Evolutionary conservation across 2,888 invertebrate genomes (phyloP).

Genomic region (Dicroscelio sp.): DNA sequence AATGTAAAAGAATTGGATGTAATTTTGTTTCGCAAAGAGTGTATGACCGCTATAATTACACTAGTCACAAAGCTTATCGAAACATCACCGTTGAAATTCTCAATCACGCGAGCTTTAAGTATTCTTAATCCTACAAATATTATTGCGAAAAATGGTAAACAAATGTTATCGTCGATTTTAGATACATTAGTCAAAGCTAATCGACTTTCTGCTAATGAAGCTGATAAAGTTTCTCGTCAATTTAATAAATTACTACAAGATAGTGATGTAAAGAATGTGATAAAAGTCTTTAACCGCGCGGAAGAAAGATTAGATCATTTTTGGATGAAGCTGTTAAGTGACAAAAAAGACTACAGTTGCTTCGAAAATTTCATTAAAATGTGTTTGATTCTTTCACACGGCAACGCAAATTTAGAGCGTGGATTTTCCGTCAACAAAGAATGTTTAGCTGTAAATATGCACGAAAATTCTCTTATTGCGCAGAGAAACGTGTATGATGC

Average conservation of each 20-base stretch:
- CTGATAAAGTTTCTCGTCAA: conserved; percentile 33
- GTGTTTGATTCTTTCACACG: conserved; percentile 79
- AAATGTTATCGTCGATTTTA: conserved; percentile 17
- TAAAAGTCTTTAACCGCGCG: conserved; percentile 4
- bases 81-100: conserved; percentile 27
- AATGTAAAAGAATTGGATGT: conserved; percentile 30
- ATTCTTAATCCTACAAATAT: conserved; percentile 40
- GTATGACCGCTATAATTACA: conserved; percentile 7
- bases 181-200: conserved; percentile 12
- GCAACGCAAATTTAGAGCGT: conserved; percentile 81
- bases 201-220: conserved; percentile 14
- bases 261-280: background rate
- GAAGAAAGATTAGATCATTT: conserved; percentile 59
- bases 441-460: conserved; percentile 80
- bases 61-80: conserved; percentile 21
- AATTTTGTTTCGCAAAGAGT: conserved; percentile 33
- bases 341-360: background rate
- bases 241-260: background rate
- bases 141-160: background rate
- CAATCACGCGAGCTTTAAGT: conserved; percentile 34
- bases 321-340: conserved; percentile 42
- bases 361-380: conserved; percentile 65
- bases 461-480: conserved; percentile 79
- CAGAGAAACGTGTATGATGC: conserved; percentile 80
- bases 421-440: conserved; percentile 83